Percentiles rank a stretch among this genome's conserved stretches.
phyloP scores from a whole-genome alignment of 2,888 invertebrate species.

The Synergus itoensis region DNA sequence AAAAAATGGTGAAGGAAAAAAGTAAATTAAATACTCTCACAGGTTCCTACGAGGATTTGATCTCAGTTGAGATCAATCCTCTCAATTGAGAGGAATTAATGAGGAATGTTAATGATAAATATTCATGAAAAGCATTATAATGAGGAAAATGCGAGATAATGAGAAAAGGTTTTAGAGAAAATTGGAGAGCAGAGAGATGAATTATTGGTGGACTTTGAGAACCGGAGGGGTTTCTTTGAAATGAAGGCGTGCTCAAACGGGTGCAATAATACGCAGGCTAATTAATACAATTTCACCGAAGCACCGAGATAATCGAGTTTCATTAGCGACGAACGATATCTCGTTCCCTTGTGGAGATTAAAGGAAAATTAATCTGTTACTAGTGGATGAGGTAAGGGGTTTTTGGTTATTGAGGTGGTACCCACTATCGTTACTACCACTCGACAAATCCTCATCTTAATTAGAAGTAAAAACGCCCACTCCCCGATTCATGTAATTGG shows the following conservation, averaged over 20 bases:
- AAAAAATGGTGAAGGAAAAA: no score
- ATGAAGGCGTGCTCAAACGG: constrained; percentile 14
- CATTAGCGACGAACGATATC: constrained; percentile 35
- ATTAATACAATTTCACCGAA: constrained; percentile 36
- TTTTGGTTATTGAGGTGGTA: constrained; percentile 35
- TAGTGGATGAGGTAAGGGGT: constrained; percentile 29
- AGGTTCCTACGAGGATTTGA: no score
- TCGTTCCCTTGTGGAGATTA: constrained; percentile 27
- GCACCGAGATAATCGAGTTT: constrained; percentile 40
- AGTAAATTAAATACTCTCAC: no score
- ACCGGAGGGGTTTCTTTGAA: constrained; percentile 5
- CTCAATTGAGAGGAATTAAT: no score
- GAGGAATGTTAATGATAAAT: no score
- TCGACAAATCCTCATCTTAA: constrained; percentile 41
- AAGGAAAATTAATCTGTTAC: constrained; percentile 40
- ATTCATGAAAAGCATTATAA: no score
- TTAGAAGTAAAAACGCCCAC: constrained; percentile 37
- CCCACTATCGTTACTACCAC: constrained; percentile 26
- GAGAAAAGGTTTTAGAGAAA: neutral
- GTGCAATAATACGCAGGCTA: constrained; percentile 29
- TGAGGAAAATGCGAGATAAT: no score
- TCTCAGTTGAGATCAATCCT: no score
- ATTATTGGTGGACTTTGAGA: neutral
- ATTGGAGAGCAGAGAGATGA: neutral
- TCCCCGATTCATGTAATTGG: constrained; percentile 24